Evolutionary conservation across 2,113 vertebrate genomes (phyloP).

Genomic region (Bos taurus): ARS-UCD2.0 NC_037344.1:25700501-25701000

Average conservation of each 20-base stretch:
- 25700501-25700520: no score
- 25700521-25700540: no score
- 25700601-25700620: not conserved
- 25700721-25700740: not conserved
- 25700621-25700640: not conserved
- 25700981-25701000: not conserved
- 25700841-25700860: not conserved
- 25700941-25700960: not conserved
- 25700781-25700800: not conserved
- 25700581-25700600: not conserved
- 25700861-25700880: not conserved
- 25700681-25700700: not conserved
- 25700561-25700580: no score
- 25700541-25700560: fast-evolving
- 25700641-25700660: not conserved
- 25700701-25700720: not conserved
- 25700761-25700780: not conserved
- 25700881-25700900: not conserved
- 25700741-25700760: not conserved
- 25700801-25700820: not conserved
- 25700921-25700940: not conserved
- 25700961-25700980: not conserved
- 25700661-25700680: not conserved
- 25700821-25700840: not conserved
- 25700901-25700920: not conserved